Conservation (phyloP, 2,797 vertebrate species). For the Phylloscopus collybita region DNA sequence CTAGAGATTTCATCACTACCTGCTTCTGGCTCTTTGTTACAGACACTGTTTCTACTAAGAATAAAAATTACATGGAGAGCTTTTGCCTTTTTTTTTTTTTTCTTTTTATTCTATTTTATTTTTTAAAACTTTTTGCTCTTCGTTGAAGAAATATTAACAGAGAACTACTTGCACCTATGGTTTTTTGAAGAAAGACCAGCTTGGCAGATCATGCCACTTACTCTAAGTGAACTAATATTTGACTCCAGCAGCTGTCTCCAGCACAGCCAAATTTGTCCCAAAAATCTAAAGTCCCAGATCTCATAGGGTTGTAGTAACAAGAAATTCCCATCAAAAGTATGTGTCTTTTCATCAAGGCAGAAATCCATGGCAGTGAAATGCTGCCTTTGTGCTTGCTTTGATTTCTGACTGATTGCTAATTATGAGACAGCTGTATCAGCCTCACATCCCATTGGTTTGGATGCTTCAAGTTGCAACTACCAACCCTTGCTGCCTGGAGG, state of each 20-base stretch:
- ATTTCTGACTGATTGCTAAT: neutral
- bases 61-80: neutral
- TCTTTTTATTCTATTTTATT: neutral
- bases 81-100: too few relatives aligned
- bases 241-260: neutral
- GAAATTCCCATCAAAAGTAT: neutral
- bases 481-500: neutral
- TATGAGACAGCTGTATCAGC: neutral
- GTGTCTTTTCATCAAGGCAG: neutral
- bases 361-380: neutral
- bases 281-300: neutral
- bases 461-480: neutral
- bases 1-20: neutral
- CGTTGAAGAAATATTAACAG: neutral
- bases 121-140: neutral
- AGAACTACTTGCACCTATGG: neutral
- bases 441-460: neutral
- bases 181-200: neutral
- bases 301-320: neutral
- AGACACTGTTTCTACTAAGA: neutral
- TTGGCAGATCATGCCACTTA: neutral
- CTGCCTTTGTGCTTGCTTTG: neutral
- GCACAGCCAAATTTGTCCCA: neutral
- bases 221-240: neutral
- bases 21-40: neutral